phyloP scores from a whole-genome alignment of 2,888 invertebrate genomes.

The Fissipunctia ypsillon region DNA sequence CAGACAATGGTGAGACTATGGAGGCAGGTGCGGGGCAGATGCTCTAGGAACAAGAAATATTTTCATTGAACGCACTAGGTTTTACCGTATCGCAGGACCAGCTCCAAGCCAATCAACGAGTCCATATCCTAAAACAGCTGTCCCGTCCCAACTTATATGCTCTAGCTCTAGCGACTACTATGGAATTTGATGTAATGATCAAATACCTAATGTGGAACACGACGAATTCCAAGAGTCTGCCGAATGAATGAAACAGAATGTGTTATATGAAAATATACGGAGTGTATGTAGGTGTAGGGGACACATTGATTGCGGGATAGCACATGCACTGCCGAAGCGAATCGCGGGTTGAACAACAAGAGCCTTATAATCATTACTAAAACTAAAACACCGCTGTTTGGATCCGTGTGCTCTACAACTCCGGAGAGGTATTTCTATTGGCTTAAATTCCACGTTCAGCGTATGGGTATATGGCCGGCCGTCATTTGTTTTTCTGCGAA shows the following conservation, averaged over 20 bases:
- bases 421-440: background rate
- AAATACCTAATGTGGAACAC: slow-evolving; percentile 63
- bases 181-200: slow-evolving; percentile 42
- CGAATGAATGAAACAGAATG: slow-evolving; percentile 54
- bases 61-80: slow-evolving; percentile 14
- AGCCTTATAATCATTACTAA: slow-evolving; percentile 14
- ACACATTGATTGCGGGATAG: slow-evolving; percentile 1
- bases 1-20: slow-evolving; percentile 4
- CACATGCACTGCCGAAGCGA: background rate
- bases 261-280: slow-evolving; percentile 30
- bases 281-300: background rate
- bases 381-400: slow-evolving; percentile 26
- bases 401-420: slow-evolving; percentile 8
- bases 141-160: background rate
- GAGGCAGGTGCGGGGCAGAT: slow-evolving; percentile 41
- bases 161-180: slow-evolving; percentile 50
- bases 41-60: slow-evolving; percentile 12
- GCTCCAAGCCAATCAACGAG: slow-evolving; percentile 8
- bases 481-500: slow-evolving; percentile 22
- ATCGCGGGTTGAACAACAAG: slow-evolving; percentile 11
- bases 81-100: background rate
- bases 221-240: slow-evolving; percentile 62
- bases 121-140: slow-evolving; percentile 2
- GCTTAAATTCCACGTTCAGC: slow-evolving; percentile 19
- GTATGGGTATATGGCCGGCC: background rate